Evolutionary conservation across 2,888 invertebrate species (phyloP), one percentile per base, ranked within the genome.

Genomic region (Agapostemon virescens): DNA sequence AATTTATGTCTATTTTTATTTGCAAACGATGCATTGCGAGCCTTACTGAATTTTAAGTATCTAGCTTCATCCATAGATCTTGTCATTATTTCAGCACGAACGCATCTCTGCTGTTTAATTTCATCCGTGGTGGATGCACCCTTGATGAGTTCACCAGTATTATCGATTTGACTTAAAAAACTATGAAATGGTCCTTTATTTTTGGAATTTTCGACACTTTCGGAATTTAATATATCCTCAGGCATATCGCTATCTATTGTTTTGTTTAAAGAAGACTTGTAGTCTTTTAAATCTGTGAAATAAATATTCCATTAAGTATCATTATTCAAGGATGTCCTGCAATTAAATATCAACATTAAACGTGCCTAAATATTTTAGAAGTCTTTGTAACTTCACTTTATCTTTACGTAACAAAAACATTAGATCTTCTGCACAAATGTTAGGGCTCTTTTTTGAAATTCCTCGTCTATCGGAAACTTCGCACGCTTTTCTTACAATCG

Each of bases 391-490:
- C 92, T 97, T 96, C 6, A 95, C 93, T 85, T 96, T 96, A 92
- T 98, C 97, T 89, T 96, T 97, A 42, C 98, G 94, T 94, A 98
- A 94, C 13, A 98, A 92, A 92, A 97, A 98, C 72, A 98, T 95
- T 40, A 98, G 94, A 87, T 98, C 97, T 79, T 96, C 95, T 68
- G 95, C 94, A 5, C 94, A 94, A 58, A 93, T 91, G 2, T 91
- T 88, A 67, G 93, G 92, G 33, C 55, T 67, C 4, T 82, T 87
- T 7, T 84, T 85, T 0, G 85, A 84, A 33, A 92, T 92, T 42
- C 93, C 93, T 84, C 96, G 94, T 77, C 94, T 93, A 77, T 94
- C 94, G 0, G 96, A 95, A 61, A 96, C 94, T 86, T 96, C 95
- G 20, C 95, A 93, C 0, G 97, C 96, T 92, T 96, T 96, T 86